Evolutionary conservation across 2,888 invertebrate species (phyloP), one percentile per base, ranked within the genome.

Genomic region (Drosophila mimetica): DNA sequence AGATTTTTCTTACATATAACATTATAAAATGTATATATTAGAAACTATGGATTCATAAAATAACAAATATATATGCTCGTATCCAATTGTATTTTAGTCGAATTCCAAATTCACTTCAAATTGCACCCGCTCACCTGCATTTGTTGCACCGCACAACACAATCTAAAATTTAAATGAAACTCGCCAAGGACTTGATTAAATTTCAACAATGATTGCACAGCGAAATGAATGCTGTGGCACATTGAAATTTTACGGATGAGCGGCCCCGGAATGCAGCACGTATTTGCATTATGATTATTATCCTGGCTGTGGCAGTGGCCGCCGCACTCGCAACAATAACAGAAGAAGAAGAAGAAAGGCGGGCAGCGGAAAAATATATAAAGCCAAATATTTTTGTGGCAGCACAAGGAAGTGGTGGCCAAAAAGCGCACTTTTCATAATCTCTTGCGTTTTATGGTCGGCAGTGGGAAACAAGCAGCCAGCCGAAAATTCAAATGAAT

Each of bases 381-480:
- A 48, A 66, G 66, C 66, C 74, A 72, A 72, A 65, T 67, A 66
- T 55, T 61, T 60, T 48, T 67, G 46, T 41, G 66, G 64, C 61
- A 48, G 48, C 66, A 69, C 57, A 61, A 79, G 80, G 74, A 75
- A 79, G 86, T 73, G 82, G 86, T 73, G 82, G 66, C 81, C 67
- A 76, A 59, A 59, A 67, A 53, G 67, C 73, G 70, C 73, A 86
- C 77, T 76, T 79, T 86, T 77, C 77, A 82, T 83, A 83, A 88
- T 79, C 79, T 83, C 83, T 77, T 88, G 72, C 88, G 83, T 86
- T 82, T 88, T 88, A 86, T 86, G 82, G 84, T 64, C 66, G 59
- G 39, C 53, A 41, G 30, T 18, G 64, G 52, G 30, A 65, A 46
- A 37, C 70, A 67, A 36, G 22, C 54, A 75, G 74, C 82, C 44